Conservation (phyloP, 2,888 invertebrate species). For the Drosophila incognita region DNA sequence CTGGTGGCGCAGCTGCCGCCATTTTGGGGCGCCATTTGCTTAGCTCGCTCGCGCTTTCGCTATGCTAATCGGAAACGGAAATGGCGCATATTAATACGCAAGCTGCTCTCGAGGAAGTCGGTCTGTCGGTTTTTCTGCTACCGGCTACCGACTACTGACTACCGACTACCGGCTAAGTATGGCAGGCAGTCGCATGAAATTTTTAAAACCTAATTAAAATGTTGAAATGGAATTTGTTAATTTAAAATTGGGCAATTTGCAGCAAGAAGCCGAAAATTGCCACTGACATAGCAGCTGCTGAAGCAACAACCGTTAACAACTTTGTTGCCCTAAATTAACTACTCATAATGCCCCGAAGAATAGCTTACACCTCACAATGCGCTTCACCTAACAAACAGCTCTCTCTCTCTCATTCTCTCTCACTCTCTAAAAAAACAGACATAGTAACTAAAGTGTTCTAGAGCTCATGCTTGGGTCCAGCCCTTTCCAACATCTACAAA, state of each 20-base stretch:
- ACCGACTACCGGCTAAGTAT: conserved; percentile 45
- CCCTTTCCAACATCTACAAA: conserved; percentile 49
- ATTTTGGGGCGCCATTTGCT: conserved; percentile 66
- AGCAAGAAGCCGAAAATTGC: conserved; percentile 45
- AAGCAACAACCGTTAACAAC: conserved; percentile 69
- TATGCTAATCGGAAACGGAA: conserved; percentile 82
- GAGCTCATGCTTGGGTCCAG: conserved; percentile 25
- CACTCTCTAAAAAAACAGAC: neutral
- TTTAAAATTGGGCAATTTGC: conserved; percentile 79
- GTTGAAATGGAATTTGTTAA: conserved; percentile 82
- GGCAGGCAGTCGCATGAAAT: conserved; percentile 70
- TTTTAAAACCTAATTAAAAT: conserved; percentile 82
- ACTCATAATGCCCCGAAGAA: conserved; percentile 71
- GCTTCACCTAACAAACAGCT: too few relatives aligned
- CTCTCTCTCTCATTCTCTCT: too few relatives aligned
- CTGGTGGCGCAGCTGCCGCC: conserved; percentile 72
- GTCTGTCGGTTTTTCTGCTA: conserved; percentile 17
- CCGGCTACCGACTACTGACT: conserved; percentile 1
- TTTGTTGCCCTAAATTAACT: conserved; percentile 79
- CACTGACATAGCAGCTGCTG: conserved; percentile 45
- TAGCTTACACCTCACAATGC: conserved; percentile 16
- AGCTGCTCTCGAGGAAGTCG: conserved; percentile 74
- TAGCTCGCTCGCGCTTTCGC: conserved; percentile 49
- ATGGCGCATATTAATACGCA: conserved; percentile 81
- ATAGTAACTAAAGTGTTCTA: conserved; percentile 17